A percentile compares a stretch with the other conserved stretches of the same genome.
Evolutionary conservation across 2,113 vertebrate species (phyloP).

Genomic region (Lepus americanus): DNA sequence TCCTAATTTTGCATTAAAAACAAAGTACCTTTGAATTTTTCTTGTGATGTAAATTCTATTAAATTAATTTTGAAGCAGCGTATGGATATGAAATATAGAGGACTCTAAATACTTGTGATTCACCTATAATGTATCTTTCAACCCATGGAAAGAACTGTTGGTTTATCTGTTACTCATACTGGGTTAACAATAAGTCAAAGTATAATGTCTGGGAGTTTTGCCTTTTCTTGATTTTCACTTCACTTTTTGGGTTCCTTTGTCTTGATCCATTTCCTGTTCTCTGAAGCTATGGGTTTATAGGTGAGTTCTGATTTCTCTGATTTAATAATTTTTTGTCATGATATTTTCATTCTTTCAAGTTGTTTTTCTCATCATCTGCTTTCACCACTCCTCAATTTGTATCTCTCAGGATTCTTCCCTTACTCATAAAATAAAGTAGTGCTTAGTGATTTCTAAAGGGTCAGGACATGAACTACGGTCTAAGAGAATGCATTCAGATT

Average conservation of each 20-base stretch:
- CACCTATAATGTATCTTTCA: not conserved
- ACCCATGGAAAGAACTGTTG: not conserved
- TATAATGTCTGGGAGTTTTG: not conserved
- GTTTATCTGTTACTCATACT: not conserved
- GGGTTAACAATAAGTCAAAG: not conserved
- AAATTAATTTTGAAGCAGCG: slow-evolving; percentile 3
- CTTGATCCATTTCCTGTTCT: not conserved
- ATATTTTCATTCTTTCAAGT: not conserved
- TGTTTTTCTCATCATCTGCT: not conserved
- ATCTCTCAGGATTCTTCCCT: not conserved
- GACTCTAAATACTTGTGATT: not conserved
- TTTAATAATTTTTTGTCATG: not conserved
- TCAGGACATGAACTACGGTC: not conserved
- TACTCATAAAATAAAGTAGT: not conserved
- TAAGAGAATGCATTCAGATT: not conserved
- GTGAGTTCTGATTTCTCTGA: not conserved
- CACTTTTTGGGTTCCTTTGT: not conserved
- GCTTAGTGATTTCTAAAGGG: not conserved
- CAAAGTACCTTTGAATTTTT: slow-evolving; percentile 17
- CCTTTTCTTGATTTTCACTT: not conserved
- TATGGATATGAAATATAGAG: not conserved
- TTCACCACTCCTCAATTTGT: not conserved
- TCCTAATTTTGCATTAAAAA: slow-evolving; percentile 16
- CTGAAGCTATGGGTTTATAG: not conserved
- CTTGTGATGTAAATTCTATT: not conserved